Conservation (phyloP, 2,888 invertebrate species). For the Deilephila elpenor region DNA sequence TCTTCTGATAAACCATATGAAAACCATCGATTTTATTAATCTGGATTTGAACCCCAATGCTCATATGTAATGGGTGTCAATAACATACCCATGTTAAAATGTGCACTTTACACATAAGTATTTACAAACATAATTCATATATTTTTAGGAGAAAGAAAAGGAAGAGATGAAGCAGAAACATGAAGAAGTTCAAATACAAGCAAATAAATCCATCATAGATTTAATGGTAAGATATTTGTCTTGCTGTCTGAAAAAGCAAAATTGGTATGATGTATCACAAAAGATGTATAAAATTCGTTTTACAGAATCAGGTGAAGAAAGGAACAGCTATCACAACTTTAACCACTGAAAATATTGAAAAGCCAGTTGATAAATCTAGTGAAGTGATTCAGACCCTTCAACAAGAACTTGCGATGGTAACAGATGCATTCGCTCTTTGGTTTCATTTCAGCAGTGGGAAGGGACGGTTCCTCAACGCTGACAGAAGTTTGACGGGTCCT, state of each 20-base stretch:
- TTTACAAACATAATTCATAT: not conserved
- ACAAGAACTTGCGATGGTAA: conserved; percentile 79
- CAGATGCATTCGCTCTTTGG: conserved; percentile 1
- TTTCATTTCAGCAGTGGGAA: no score
- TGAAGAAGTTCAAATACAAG: conserved; percentile 62
- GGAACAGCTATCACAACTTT: conserved; percentile 71
- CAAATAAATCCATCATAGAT: conserved; percentile 62
- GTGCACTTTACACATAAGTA: no score
- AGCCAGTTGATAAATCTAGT: conserved; percentile 70
- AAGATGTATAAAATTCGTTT: not conserved
- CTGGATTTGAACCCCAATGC: no score
- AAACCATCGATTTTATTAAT: no score
- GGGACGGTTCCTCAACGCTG: no score
- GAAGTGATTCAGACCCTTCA: conserved; percentile 78
- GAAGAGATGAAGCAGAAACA: conserved; percentile 67
- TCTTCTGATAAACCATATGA: no score
- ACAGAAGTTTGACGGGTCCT: no score
- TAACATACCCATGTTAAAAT: no score
- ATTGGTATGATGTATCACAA: not conserved
- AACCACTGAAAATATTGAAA: conserved; percentile 70
- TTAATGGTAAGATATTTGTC: conserved; percentile 56
- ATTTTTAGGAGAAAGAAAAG: conserved; percentile 65
- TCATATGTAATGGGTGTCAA: no score
- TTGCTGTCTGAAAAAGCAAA: not conserved
- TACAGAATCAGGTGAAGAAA: conserved; percentile 61